phyloP scores from a whole-genome alignment of 2,888 invertebrate species.

The Timema podura region DNA sequence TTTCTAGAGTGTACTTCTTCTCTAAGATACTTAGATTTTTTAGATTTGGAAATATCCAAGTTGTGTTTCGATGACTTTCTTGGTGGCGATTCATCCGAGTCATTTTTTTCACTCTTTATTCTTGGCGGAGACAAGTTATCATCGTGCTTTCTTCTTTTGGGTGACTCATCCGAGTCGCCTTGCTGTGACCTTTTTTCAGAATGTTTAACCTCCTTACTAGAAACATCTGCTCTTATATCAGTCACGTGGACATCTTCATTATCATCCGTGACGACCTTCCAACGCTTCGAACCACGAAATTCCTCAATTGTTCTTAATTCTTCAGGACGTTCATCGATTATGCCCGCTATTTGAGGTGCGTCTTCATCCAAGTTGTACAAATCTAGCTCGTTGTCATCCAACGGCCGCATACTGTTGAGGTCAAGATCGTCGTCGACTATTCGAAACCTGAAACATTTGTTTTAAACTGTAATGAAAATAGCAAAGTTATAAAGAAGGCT shows the following conservation, averaged over 20 bases:
- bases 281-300: constrained; percentile 29
- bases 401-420: constrained; percentile 55
- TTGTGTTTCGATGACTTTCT: constrained; percentile 11
- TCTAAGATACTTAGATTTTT: background rate
- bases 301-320: constrained; percentile 47
- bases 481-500: too few species aligned
- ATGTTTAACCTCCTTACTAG: constrained; percentile 24
- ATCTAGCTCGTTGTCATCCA: constrained; percentile 61
- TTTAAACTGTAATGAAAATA: too few species aligned
- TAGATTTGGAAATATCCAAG: constrained; percentile 1
- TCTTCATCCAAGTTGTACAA: constrained; percentile 75
- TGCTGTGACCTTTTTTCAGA: constrained; percentile 29
- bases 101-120: constrained; percentile 17
- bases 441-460: constrained; percentile 57
- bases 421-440: constrained; percentile 85
- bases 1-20: constrained; percentile 8
- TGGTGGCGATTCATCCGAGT: constrained; percentile 22
- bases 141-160: constrained; percentile 30
- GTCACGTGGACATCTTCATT: constrained; percentile 28
- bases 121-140: constrained; percentile 33
- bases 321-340: constrained; percentile 77
- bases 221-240: constrained; percentile 18
- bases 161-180: constrained; percentile 36
- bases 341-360: constrained; percentile 83
- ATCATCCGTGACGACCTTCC: constrained; percentile 31